Evolutionary conservation across 2,888 invertebrate species (phyloP), one percentile per base, ranked within the genome.

Genomic region (Acleris literana): DNA sequence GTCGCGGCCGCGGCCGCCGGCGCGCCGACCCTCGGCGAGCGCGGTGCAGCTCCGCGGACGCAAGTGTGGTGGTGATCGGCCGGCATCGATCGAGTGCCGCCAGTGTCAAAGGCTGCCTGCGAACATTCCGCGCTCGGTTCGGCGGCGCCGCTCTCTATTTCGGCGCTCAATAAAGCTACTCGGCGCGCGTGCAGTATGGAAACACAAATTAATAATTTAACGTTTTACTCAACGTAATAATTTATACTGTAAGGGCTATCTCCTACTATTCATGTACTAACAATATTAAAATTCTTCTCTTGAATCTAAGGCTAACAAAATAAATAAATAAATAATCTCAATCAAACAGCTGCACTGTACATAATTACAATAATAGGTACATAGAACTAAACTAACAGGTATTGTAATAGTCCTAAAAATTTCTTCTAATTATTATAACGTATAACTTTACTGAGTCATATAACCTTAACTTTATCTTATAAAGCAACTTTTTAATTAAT

Each of bases 151-250:
- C 33, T 33, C 39, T 39, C 33, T 11, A 33, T 55, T 49, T 46
- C 43, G 66, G 22, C 25, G 29, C 43, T 55, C 9, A 17, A 55
- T 11, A 60, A 9, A 17, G 54, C 43, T 46, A 43, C 54, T 43
- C 52, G 67, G 63, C 67, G 57, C 54, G 55, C 59, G 52, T 61
- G 44, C 46, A 53, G 51, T 59, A 60, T 56, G 51, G 48, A 84
- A 83, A 85, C 73, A 70, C 75, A 69, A 72, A 68, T 69, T 68
- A 80, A 84, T 86, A 84, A 84, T 78, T 80, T 90, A 92, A 89
- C 89, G 82, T 86, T 92, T 92, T 90, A 92, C 88, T 92, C 86
- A 90, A 90, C 90, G 87, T 83, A 89, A 90, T 90, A 87, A 82
- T 86, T 88, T 84, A 75, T 74, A 74, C 69, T 79, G 70, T 77